Evolutionary conservation across 1,140 invertebrate species (phyloP).

Genomic region (Heterodera carotae): DNA sequence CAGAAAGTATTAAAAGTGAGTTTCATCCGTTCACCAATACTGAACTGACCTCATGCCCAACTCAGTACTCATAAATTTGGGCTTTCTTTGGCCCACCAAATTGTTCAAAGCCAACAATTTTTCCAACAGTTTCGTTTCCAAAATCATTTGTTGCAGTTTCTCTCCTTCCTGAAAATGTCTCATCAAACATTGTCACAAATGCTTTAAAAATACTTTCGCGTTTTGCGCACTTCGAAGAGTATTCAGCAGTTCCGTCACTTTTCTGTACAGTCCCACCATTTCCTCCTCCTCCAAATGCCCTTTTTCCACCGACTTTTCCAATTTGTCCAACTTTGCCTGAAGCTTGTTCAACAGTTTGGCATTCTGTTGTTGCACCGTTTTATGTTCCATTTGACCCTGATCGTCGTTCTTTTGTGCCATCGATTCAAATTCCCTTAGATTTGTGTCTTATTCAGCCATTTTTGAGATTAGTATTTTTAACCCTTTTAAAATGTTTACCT

Average conservation of each 20-base stretch:
- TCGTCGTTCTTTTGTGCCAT: not conserved
- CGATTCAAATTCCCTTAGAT: slow-evolving; percentile 3
- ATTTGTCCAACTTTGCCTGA: not conserved
- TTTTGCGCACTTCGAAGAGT: not conserved
- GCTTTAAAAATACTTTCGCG: not conserved
- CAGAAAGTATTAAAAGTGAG: too few relatives aligned
- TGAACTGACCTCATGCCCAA: not conserved
- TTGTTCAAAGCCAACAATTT: not conserved
- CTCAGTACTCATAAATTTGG: not conserved
- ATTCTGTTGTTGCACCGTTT: not conserved
- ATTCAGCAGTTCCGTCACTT: not conserved
- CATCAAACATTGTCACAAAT: not conserved
- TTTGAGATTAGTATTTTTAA: not conserved
- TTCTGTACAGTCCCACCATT: not conserved
- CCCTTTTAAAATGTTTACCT: not conserved
- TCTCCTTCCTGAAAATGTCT: not conserved
- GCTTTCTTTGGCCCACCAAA: not conserved
- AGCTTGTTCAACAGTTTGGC: not conserved
- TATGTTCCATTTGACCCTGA: not conserved
- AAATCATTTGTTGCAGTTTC: not conserved
- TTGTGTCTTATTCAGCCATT: not conserved
- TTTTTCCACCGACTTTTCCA: not conserved
- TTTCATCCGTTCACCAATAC: not conserved
- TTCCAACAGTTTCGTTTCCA: not conserved
- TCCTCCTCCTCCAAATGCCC: not conserved